Evolutionary conservation across 2,797 vertebrate species (phyloP), one percentile per base, ranked within the genome.

Genomic region (Chanos chanos): DNA sequence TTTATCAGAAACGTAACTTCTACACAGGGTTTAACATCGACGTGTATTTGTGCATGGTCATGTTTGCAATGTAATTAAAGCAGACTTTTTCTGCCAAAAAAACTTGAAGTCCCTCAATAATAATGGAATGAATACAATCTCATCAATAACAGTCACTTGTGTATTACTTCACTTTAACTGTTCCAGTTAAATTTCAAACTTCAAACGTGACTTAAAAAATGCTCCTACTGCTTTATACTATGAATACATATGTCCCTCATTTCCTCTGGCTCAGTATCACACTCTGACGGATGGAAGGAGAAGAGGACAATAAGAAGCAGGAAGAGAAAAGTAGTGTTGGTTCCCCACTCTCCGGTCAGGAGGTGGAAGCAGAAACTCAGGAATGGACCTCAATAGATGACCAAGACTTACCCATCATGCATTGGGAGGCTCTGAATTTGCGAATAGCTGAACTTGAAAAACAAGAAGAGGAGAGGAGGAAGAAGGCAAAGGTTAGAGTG

Each of bases 341-440:
- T 25, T 65, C 61, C 59, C 54, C 57, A 39, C 31, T 49, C 60
- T 33, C 52, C 41, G 28, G 33, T 52, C 57, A 39, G 39, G 74
- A 73, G 13, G 72, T 75, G 19, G 65, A 64, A 31, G 13, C 64
- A 1, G 41, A 60, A 25, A 61, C 31, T 59, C 66, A 51, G 63
- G 19, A 64, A 1, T 58, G 60, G 12, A 56, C 66, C 36, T 53
- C 61, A 12, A 28, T 40, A 55, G 76, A 69, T 19, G 22, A 66
- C 41, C 72, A 77, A 12, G 61, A 71, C 27, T 64, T 77, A 65
- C 88, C 87, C 83, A 88, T 89, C 66, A 88, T 89, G 85, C 88
- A 89, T 58, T 89, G 88, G 88, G 87, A 88, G 60, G 86, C 85
- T 10, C 68, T 89, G 49, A 84, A 79, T 62, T 75, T 81, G 66